Base-by-base conservation (phyloP, 2,888 invertebrate species). In the Stegophylla sp. region DNA sequence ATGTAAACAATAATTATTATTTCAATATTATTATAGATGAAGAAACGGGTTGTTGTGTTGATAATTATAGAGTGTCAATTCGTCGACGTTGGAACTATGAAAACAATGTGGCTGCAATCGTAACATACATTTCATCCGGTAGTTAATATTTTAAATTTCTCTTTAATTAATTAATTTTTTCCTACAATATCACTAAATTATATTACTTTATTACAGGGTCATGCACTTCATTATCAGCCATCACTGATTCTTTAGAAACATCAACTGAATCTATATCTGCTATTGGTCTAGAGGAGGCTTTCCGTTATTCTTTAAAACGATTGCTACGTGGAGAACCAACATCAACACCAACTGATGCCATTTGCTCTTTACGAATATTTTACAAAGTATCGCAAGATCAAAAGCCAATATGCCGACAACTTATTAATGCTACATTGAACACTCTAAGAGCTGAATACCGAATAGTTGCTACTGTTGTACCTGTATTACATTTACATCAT, bases 71-170 rank as follows among this genome's bases (percentile, higher is more conserved):
- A 85, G 93, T 93, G 85, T 93, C 95, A 82, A 92, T 95, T 84
- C 91, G 93, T 73, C 90, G 94, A 84, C 90, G 95, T 82, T 95
- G 94, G 93, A 95, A 94, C 87, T 94, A 94, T 85, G 95, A 95
- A 86, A 94, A 94, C 86, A 93, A 93, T 83, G 92, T 94, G 82
- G 92, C 94, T 1, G 93, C 94, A 2, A 92, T 94, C 84, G 93
- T 95, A 20, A 94, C 94, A 86, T 92, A 93, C 85, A 91, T 94
- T 82, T 92, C 92, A 72, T 91, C 92, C 84, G 91, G 92, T 91
- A 87, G 85, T 85, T 84, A 53, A 28, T 20, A 23, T 15, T 17
- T 26, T 51, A 0, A 15, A 71, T 15, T 34, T 34, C n/a, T n/a
- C n/a, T n/a, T n/a, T n/a, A n/a, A 17, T 17, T 17, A 17, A 51